Base-by-base conservation (phyloP, 2,888 invertebrate species). In the Watsonalla cultraria region DNA sequence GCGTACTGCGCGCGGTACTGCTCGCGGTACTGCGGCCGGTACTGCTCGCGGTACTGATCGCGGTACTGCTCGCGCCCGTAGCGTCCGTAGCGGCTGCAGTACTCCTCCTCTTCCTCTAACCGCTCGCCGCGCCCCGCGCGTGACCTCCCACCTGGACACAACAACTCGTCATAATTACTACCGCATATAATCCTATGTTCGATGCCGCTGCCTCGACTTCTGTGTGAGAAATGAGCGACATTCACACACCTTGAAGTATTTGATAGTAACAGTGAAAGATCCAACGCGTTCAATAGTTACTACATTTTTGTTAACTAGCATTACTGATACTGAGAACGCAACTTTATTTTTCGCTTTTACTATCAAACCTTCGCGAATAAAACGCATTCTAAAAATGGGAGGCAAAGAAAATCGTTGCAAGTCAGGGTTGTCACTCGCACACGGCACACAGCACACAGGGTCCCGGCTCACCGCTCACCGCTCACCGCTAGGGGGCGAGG, bases 81-180 rank as follows among this genome's bases (percentile, higher is more conserved):
- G 51, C 79, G 81, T 68, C 70, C 64, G 68, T 78, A 78, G 54
- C 80, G 77, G 58, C 78, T 76, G 59, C 85, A 87, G 70, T 89
- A 86, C 67, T 93, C 93, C 70, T 93, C 93, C 73, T 85, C 93
- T 69, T 93, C 93, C 73, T 85, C 84, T 80, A 93, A 75, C 78
- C 93, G 82, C 74, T 90, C 91, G 83, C 60, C 93, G 86, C 64
- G 92, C 5, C 42, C 80, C 64, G 90, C 90, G 60, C 93, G 87
- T 58, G 82, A 74, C 59, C 89, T 76, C 59, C 84, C 84, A 55
- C 89, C 88, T 86, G 76, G 2, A 59, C 64, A 54, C 45, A 46
- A 48, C 46, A 45, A 49, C 34, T 13, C 8, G 13, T 46, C 11
- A 7, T 7, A 5, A 51, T 45, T n/a, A 45, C 42, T 13, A n/a